Percentiles rank a stretch among this genome's conserved stretches.
These are phyloP conservation scores for Epinephelus awoara DNA, from an alignment of 2,797 vertebrate genomes.

Conservation along the genomic window DNA sequence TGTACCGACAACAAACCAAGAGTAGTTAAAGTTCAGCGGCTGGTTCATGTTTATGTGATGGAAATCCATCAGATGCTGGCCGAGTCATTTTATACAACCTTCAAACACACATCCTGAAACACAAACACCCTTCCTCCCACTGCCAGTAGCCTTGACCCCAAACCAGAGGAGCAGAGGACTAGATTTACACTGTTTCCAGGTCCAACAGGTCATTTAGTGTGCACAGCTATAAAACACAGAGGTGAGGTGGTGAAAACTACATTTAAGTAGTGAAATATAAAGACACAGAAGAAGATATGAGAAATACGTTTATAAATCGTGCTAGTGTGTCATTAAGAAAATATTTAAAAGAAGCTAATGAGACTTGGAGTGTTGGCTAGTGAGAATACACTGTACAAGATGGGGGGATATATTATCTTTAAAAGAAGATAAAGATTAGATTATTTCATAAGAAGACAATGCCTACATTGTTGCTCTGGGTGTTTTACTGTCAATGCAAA, in stretches of 20 bases:
- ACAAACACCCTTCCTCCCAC: slow-evolving; percentile 36
- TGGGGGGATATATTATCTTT: too few species aligned
- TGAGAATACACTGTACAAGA: not conserved
- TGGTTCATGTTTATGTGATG: slow-evolving; percentile 18
- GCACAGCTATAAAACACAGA: slow-evolving; percentile 37
- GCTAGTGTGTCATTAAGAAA: not conserved
- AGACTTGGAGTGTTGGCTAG: not conserved
- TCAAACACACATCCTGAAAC: slow-evolving; percentile 37
- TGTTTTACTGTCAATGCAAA: too few species aligned
- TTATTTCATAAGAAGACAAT: too few species aligned
- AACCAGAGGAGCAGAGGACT: slow-evolving; percentile 17
- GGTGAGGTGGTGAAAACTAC: slow-evolving; percentile 16
- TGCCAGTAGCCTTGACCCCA: slow-evolving; percentile 28
- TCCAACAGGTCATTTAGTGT: slow-evolving; percentile 28
- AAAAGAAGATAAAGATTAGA: too few species aligned
- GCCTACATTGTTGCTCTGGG: too few species aligned
- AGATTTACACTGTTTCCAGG: slow-evolving; percentile 1
- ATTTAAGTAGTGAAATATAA: not conserved
- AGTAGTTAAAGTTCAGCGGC: not conserved
- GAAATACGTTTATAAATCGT: not conserved
- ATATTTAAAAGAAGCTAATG: not conserved
- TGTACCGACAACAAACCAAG: not conserved
- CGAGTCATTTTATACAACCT: slow-evolving; percentile 27
- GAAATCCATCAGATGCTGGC: not conserved
- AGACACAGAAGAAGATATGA: not conserved